phyloP scores from a whole-genome alignment of 2,888 invertebrate species.

The Sinopyrophorus schimmeli region DNA sequence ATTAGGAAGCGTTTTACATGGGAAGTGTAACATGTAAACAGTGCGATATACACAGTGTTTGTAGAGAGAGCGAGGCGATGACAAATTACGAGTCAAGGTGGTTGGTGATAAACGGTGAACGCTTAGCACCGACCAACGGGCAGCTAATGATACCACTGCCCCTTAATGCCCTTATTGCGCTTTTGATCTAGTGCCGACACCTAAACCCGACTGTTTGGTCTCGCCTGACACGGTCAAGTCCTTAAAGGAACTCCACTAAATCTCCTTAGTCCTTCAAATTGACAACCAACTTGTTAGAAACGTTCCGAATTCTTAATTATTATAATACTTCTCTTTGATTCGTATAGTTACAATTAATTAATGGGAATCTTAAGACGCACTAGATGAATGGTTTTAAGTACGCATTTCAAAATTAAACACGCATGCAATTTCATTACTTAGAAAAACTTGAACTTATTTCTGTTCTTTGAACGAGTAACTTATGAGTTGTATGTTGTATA shows the following conservation, averaged over 20 bases:
- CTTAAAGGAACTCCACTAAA: slow-evolving; percentile 16
- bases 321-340: too few species aligned
- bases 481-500: too few species aligned
- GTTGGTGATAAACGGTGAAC: slow-evolving; percentile 53
- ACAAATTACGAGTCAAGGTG: slow-evolving; percentile 55
- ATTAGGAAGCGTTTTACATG: slow-evolving; percentile 26
- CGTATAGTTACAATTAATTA: too few species aligned
- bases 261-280: slow-evolving; percentile 20
- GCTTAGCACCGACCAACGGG: slow-evolving; percentile 51
- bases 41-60: slow-evolving; percentile 46
- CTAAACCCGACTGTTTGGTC: slow-evolving; percentile 36
- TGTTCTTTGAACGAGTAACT: too few species aligned
- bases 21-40: slow-evolving; percentile 44
- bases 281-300: too few species aligned
- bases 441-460: too few species aligned
- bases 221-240: slow-evolving; percentile 25
- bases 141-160: slow-evolving; percentile 55
- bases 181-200: slow-evolving; percentile 56
- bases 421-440: too few species aligned
- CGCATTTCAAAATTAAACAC: too few species aligned
- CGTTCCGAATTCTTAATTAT: too few species aligned
- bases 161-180: slow-evolving; percentile 54
- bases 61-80: slow-evolving; percentile 49
- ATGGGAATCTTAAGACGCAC: too few species aligned
- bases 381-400: too few species aligned